These are phyloP conservation scores for Ptychochromis oligacanthus DNA, from an alignment of 2,113 vertebrate species.

Conservation along the genomic window DNA sequence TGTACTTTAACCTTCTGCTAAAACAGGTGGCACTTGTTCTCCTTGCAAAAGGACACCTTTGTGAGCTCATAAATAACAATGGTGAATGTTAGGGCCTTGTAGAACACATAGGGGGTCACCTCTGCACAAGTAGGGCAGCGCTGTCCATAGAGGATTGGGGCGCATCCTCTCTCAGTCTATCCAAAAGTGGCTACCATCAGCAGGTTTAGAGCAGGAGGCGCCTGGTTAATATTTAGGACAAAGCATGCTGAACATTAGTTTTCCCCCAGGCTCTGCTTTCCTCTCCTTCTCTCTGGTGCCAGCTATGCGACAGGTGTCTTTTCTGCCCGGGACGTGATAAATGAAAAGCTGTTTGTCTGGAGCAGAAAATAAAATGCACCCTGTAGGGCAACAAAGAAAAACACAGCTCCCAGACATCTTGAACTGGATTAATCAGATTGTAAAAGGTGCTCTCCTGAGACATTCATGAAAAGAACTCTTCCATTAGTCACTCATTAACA, in stretches of 20 bases:
- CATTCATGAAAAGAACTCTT: conserved; percentile 43
- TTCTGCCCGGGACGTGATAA: conserved; percentile 66
- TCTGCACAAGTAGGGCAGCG: conserved; percentile 67
- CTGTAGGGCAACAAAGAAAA: conserved; percentile 60
- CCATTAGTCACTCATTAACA: conserved; percentile 48
- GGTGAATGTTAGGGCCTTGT: conserved; percentile 55
- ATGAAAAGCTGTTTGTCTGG: conserved; percentile 70
- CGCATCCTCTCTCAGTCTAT: conserved; percentile 48
- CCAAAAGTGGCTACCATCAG: conserved; percentile 62
- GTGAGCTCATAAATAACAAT: conserved; percentile 77
- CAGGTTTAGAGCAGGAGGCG: conserved; percentile 59
- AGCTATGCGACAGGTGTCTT: conserved; percentile 71
- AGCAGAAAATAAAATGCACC: conserved; percentile 63
- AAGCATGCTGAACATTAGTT: conserved; percentile 58
- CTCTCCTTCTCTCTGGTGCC: conserved; percentile 43
- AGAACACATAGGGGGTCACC: conserved; percentile 76
- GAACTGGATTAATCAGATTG: conserved; percentile 66
- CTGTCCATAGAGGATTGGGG: conserved; percentile 63
- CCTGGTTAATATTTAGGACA: conserved; percentile 72
- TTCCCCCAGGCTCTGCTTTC: conserved; percentile 61
- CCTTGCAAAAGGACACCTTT: conserved; percentile 61
- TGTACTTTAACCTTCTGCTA: conserved; percentile 43
- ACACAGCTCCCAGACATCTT: conserved; percentile 41
- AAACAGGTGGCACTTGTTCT: conserved; percentile 66
- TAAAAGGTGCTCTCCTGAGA: conserved; percentile 46